Percentiles rank a stretch among this genome's conserved stretches.
Evolutionary conservation across 2,797 vertebrate species (phyloP).

Genomic region (Euphonia xanthogaster): DNA sequence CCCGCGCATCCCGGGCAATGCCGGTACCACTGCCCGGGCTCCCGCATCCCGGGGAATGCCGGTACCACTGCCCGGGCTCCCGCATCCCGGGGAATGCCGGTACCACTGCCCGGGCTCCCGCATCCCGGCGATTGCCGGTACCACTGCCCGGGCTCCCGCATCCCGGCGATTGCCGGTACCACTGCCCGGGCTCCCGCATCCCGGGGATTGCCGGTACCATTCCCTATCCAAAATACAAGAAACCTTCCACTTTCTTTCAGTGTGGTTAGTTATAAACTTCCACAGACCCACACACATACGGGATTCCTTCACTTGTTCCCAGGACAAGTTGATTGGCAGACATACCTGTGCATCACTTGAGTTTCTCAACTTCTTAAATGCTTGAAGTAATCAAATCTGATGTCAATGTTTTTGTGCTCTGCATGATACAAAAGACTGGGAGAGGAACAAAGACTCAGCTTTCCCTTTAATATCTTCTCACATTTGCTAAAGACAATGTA

Average conservation of each 20-base stretch:
- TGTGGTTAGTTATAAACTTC: not conserved
- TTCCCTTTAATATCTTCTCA: not conserved
- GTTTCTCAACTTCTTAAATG: not conserved
- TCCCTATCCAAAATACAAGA: not conserved
- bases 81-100: rapidly evolving
- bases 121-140: not conserved
- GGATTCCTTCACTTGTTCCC: not conserved
- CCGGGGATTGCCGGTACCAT: rapidly evolving
- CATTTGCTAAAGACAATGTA: not conserved
- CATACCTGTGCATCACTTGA: not conserved
- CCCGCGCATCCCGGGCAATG: no score
- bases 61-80: not conserved
- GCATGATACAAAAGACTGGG: not conserved
- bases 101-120: not conserved
- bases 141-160: rapidly evolving
- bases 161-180: not conserved
- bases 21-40: not conserved
- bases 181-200: no score
- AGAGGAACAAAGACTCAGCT: not conserved
- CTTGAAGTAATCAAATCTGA: not conserved
- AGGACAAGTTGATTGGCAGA: not conserved
- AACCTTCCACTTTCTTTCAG: not conserved
- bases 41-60: no score
- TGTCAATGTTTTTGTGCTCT: not conserved
- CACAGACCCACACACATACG: not conserved